Conservation (phyloP, 2,113 vertebrate genomes). For the Nansenia antarctica region DNA sequence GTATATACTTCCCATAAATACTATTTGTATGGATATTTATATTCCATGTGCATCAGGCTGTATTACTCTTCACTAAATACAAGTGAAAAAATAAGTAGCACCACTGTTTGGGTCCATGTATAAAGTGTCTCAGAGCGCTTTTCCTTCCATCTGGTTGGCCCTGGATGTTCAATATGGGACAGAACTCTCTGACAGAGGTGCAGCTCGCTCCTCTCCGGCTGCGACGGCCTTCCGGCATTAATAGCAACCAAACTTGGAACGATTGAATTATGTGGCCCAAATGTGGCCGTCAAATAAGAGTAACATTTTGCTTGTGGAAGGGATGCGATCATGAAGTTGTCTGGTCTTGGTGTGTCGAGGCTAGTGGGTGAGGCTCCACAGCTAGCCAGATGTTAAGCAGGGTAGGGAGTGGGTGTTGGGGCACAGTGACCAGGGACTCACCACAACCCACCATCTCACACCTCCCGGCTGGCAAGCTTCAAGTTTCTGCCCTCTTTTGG, state of each 20-base stretch:
- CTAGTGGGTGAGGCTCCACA: too few relatives aligned
- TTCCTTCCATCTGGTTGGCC: neutral
- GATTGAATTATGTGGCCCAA: neutral
- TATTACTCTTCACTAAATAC: too few relatives aligned
- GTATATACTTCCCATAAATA: neutral
- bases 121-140: neutral
- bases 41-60: neutral
- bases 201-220: neutral
- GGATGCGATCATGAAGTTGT: neutral
- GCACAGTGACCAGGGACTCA: neutral
- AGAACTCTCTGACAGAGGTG: neutral
- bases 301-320: too few relatives aligned
- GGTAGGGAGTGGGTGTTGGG: neutral
- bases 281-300: neutral
- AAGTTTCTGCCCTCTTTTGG: constrained; percentile 18
- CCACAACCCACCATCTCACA: constrained; percentile 10
- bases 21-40: neutral
- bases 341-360: too few relatives aligned
- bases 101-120: neutral
- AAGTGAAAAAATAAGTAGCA: too few relatives aligned
- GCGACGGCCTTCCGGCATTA: neutral
- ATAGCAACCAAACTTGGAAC: neutral
- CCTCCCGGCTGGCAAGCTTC: constrained; percentile 23
- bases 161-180: neutral
- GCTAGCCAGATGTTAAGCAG: constrained; percentile 13